Evolutionary conservation across 2,888 invertebrate species (phyloP).

Genomic region (Pocota personata): DNA sequence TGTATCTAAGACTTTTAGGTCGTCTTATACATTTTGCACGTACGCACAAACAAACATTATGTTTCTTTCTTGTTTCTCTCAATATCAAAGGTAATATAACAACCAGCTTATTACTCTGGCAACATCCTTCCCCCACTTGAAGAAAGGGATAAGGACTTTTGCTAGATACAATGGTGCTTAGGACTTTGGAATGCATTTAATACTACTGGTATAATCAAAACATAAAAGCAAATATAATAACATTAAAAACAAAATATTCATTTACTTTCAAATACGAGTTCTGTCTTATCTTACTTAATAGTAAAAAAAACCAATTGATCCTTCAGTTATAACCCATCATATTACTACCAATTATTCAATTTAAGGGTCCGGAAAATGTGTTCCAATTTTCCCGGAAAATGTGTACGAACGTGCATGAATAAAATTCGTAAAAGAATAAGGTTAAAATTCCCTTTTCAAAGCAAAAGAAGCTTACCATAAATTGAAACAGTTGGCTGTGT

Average conservation of each 20-base stretch:
- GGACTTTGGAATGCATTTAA: background rate
- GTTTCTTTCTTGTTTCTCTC: background rate
- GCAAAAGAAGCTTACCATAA: background rate
- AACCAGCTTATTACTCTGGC: background rate
- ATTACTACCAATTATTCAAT: constrained; percentile 8
- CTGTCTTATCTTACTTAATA: background rate
- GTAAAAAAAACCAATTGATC: background rate
- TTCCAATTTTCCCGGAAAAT: background rate
- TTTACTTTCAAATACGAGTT: background rate
- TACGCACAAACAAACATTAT: too few species aligned
- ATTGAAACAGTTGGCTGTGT: constrained; percentile 1
- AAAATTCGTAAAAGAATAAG: background rate
- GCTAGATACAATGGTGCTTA: background rate
- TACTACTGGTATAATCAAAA: background rate
- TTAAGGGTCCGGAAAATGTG: background rate
- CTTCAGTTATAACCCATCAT: background rate
- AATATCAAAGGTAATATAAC: background rate
- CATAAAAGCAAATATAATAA: background rate
- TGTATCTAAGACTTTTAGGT: too few species aligned
- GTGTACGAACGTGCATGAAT: background rate
- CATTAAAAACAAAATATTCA: background rate
- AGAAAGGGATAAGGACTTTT: background rate
- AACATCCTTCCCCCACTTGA: background rate
- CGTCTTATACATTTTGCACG: too few species aligned
- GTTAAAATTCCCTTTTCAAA: background rate